Conservation (phyloP, 2,113 vertebrate genomes). For the Syrrhaptes paradoxus region DNA sequence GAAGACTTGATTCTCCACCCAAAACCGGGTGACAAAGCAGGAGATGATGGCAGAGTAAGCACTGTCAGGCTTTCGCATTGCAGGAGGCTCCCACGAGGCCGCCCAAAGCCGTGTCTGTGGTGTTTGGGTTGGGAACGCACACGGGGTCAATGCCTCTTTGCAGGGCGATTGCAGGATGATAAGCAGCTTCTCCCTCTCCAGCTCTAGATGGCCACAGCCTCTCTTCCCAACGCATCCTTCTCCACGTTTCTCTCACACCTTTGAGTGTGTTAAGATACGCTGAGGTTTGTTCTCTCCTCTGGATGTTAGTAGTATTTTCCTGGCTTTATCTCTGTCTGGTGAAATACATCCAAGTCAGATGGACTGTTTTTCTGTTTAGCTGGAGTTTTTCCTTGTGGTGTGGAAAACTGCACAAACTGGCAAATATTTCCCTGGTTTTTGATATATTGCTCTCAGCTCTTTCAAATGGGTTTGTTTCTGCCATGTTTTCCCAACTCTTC, state of each 20-base stretch:
- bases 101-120: rapidly evolving
- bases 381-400: not conserved
- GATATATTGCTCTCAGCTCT: not conserved
- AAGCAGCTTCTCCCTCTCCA: not conserved
- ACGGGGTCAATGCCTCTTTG: rapidly evolving
- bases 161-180: rapidly evolving
- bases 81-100: not conserved
- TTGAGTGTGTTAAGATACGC: not conserved
- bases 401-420: not conserved
- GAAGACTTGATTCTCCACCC: not conserved
- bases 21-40: not conserved
- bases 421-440: not conserved
- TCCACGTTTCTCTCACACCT: not conserved
- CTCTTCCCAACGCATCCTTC: not conserved
- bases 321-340: not conserved
- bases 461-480: not conserved
- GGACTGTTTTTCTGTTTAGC: not conserved
- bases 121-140: not conserved
- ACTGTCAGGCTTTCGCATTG: rapidly evolving
- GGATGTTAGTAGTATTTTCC: not conserved
- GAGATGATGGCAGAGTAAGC: not conserved
- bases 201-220: not conserved
- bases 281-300: not conserved
- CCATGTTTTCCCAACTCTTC: not conserved
- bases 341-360: not conserved